Base-by-base conservation (phyloP, 2,113 vertebrate species). In the Pomatostomus ruficeps region DNA sequence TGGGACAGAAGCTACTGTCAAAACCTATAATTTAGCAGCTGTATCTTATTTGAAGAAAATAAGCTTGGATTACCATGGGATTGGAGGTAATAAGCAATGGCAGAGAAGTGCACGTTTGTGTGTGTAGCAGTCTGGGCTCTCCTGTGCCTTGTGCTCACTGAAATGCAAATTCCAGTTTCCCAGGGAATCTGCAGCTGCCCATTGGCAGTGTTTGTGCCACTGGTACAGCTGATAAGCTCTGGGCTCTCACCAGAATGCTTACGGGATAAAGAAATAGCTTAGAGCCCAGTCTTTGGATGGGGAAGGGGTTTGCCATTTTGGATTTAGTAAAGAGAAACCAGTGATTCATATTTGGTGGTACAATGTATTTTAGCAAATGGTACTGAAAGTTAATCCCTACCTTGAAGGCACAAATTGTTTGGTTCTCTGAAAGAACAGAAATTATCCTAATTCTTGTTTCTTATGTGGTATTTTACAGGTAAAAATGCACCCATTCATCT, bases 41-140 rank as follows among this genome's bases (percentile, higher is more conserved):
- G 97, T 98, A 3, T 98, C 99, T 7, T 99, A 99, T 49, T 96
- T 99, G 92, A 98, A 98, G 94, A 98, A 97, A 78, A 97, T 99
- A 72, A 97, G 92, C n/a, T 97, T 99, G 77, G 98, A 99, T 97
- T 99, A 99, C 94, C 97, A 98, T 43, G 98, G 98, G 88, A 91
- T 89, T 52, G 97, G 96, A 98, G 99, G 99, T 99, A 98, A 91
- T 45, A 54, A 73, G 21, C 40, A 85, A 43, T 63, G 74, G 36
- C 58, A 66, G 55, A 89, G 13, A 59, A 42, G 6, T 25, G 7
- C 40, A 21, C 3, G 5, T 35, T 6, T 15, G 28, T 71, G 3
- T 62, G 20, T 40, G 5, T 12, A 26, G 10, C 52, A 49, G 7
- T 48, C 8, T 31, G 57, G 52, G 2, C 33, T 84, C 18, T 88